phyloP scores from a whole-genome alignment of 2,888 invertebrate genomes.

The Latrodectus hesperus region DNA sequence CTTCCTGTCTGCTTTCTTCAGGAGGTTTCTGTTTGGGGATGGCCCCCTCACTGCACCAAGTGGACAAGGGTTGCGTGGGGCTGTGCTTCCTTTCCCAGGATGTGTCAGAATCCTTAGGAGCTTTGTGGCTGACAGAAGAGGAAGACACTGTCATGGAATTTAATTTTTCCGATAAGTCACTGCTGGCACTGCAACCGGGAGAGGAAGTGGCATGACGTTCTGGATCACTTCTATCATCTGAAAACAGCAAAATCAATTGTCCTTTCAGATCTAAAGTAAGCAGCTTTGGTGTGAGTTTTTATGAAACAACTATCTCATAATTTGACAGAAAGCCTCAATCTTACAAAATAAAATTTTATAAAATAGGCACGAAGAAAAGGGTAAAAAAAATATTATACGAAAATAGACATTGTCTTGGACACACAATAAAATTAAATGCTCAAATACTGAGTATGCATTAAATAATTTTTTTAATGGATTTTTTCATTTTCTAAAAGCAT shows the following conservation, averaged over 20 bases:
- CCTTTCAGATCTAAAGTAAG: too few relatives aligned
- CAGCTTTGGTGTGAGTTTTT: too few relatives aligned
- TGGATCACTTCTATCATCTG: conserved; percentile 21
- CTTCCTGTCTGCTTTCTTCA: conserved; percentile 29
- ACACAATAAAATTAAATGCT: too few relatives aligned
- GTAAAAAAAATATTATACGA: too few relatives aligned
- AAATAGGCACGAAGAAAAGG: too few relatives aligned
- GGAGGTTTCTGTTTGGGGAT: conserved; percentile 47
- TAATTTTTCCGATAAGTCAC: conserved; percentile 52
- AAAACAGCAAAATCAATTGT: neutral
- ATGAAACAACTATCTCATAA: too few relatives aligned
- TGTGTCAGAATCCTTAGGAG: conserved; percentile 23
- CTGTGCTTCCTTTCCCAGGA: conserved; percentile 24
- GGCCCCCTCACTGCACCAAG: conserved; percentile 65
- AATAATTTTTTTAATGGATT: too few relatives aligned
- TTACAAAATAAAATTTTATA: too few relatives aligned
- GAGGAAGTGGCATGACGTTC: conserved; percentile 29
- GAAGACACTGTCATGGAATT: conserved; percentile 52
- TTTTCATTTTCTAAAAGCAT: too few relatives aligned
- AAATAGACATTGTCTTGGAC: too few relatives aligned
- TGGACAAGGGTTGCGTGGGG: conserved; percentile 30
- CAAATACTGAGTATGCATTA: too few relatives aligned
- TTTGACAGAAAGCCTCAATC: too few relatives aligned
- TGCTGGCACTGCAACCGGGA: conserved; percentile 39
- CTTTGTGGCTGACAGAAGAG: conserved; percentile 43